Percentiles rank a stretch among this genome's conserved stretches.
Conservation (phyloP, 1,140 invertebrate species). For the Coenobita brevimanus region DNA sequence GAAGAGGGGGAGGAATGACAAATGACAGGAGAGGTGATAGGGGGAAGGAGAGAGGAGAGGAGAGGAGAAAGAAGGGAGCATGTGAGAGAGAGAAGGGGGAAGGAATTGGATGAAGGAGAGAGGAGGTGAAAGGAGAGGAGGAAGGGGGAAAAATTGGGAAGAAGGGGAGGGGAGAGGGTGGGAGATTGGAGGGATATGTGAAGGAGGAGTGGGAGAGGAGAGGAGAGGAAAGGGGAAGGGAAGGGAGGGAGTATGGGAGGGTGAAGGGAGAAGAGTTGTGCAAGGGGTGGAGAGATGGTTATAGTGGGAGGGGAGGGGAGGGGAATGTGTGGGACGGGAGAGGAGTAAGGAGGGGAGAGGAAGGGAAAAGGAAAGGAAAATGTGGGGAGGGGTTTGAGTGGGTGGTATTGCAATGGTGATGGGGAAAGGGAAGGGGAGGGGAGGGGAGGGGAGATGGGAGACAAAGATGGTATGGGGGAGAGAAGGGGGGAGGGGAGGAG, state of each 20-base stretch:
- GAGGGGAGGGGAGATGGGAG: background rate
- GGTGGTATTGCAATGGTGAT: background rate
- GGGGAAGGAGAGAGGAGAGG: background rate
- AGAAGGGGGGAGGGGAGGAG: background rate
- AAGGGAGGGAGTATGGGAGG: background rate
- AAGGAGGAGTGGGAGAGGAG: background rate
- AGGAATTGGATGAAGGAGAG: background rate
- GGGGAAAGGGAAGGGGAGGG: background rate
- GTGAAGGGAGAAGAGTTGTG: background rate
- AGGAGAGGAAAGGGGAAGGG: background rate
- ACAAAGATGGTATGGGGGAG: background rate
- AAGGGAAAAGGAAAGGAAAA: no score
- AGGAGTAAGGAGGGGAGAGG: background rate
- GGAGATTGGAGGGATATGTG: background rate
- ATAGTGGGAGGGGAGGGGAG: constrained; percentile 1
- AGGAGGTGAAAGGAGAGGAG: no score
- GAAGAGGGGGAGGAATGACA: no score
- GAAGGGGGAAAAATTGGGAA: no score
- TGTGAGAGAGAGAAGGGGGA: background rate
- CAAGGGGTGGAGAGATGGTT: no score
- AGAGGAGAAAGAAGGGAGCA: background rate
- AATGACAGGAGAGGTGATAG: no score
- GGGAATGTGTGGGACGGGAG: background rate
- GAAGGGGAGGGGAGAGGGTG: background rate
- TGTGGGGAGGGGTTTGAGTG: background rate